These are phyloP conservation scores for Oceanodroma leucorhoa DNA, from an alignment of 2,797 vertebrate species.

Conservation along the genomic window DNA sequence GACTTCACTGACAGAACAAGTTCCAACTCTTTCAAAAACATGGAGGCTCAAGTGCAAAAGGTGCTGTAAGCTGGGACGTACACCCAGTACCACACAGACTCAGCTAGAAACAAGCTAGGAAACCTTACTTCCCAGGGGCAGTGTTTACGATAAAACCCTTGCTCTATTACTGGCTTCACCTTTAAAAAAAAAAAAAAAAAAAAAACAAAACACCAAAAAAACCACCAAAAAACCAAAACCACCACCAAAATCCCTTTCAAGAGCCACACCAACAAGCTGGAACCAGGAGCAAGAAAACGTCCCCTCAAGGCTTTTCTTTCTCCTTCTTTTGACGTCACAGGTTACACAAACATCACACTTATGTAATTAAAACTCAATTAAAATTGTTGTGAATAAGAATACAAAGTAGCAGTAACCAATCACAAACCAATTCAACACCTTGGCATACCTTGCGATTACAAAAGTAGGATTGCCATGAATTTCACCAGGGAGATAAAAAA, in stretches of 20 bases:
- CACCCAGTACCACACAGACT: background rate
- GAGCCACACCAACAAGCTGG: background rate
- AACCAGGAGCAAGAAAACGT: background rate
- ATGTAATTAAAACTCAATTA: background rate
- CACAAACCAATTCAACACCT: background rate
- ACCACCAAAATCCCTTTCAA: background rate
- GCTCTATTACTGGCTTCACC: background rate
- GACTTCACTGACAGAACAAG: background rate
- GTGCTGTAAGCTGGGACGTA: background rate
- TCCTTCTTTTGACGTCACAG: constrained; percentile 16
- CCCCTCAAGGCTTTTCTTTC: background rate
- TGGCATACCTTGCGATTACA: rapidly evolving
- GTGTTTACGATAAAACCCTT: background rate
- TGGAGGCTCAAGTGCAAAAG: background rate
- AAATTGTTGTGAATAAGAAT: background rate
- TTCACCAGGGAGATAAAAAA: background rate
- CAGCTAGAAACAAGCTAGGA: background rate
- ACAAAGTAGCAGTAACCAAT: background rate
- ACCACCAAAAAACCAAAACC: no score
- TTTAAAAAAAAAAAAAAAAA: background rate
- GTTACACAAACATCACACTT: constrained; percentile 43
- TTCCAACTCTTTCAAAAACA: rapidly evolving
- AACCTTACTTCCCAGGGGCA: background rate
- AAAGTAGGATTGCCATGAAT: background rate
- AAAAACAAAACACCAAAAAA: background rate